A percentile compares a stretch with the other conserved stretches of the same genome.
Conservation (phyloP, 2,888 invertebrate species). For the Bombylius discolor region DNA sequence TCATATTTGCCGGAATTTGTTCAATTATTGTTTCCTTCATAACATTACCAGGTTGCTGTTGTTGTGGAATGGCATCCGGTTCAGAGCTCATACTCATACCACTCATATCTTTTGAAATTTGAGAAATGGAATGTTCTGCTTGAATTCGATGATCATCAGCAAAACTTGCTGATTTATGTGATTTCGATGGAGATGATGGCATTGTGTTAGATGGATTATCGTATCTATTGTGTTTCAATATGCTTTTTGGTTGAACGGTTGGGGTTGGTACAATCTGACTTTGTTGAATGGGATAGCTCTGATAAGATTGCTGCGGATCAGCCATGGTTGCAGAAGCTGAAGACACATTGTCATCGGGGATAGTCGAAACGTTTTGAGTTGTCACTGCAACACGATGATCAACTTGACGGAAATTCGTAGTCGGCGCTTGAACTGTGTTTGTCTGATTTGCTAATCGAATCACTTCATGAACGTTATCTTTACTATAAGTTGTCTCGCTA, state of each 20-base stretch:
- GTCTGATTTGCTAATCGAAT: conserved; percentile 37
- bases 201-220: conserved; percentile 19
- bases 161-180: conserved; percentile 33
- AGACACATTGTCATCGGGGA: conserved; percentile 15
- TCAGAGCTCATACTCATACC: conserved; percentile 21
- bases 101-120: conserved; percentile 27
- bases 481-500: conserved; percentile 37
- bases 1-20: not conserved
- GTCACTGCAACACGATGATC: conserved; percentile 29
- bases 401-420: conserved; percentile 35
- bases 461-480: conserved; percentile 40
- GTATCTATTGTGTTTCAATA: conserved; percentile 34
- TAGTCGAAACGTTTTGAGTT: conserved; percentile 17
- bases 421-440: conserved; percentile 35
- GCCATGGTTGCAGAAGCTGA: conserved; percentile 12
- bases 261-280: conserved; percentile 11
- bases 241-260: conserved; percentile 32
- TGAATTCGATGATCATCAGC: conserved; percentile 31
- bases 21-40: conserved; percentile 11
- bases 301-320: conserved; percentile 17
- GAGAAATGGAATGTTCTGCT: conserved; percentile 28
- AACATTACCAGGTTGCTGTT: conserved; percentile 13
- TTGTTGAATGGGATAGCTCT: conserved; percentile 20
- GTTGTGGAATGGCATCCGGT: not conserved
- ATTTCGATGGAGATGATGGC: conserved; percentile 34